Evolutionary conservation across 2,888 invertebrate species (phyloP), one percentile per base, ranked within the genome.

Genomic region (Nomada hirtipes): DNA sequence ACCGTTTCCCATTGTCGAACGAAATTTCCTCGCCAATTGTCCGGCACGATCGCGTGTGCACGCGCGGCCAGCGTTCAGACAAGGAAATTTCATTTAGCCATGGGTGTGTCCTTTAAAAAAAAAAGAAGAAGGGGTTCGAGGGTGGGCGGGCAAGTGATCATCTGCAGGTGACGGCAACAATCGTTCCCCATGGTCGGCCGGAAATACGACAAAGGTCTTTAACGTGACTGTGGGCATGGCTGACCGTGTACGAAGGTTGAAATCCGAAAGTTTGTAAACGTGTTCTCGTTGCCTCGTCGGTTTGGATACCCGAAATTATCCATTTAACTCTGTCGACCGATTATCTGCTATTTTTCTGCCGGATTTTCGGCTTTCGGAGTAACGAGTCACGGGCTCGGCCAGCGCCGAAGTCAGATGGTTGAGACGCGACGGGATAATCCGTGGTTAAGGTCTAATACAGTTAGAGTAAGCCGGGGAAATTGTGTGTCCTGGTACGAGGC

Each of bases 71-170:
- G 13, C 29, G 18, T 4, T 50, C 50, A 18, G 18, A 50, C 18
- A 18, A 50, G 50, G 18, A 18, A n/a, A 29, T 15, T 59, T 15
- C 59, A 15, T 36, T 18, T 9, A 18, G 29, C 59, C 29, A 15
- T 44, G 44, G 55, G 71, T 72, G 64, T 70, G 63, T 69, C 76
- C 74, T 67, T 11, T 10, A 4, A 23, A 2, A 76, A 79, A 29
- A 36, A 29, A 7, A 7, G 7, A 7, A 7, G 7, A 36, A 73
- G 44, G 68, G 86, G 76, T 79, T 89, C 83, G 79, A 70, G 64
- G 72, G 85, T 89, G 85, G 92, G 90, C 90, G 91, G 91, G 90
- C 86, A 92, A 91, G 92, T 91, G 91, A 93, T 93, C 91, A 93
- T 93, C 91, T 91, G 91, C 91, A 89, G 90, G 91, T 91, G 91